A percentile compares a stretch with the other conserved stretches of the same genome.
Conservation (phyloP, 2,797 vertebrate species). For the Xenops minutus region DNA sequence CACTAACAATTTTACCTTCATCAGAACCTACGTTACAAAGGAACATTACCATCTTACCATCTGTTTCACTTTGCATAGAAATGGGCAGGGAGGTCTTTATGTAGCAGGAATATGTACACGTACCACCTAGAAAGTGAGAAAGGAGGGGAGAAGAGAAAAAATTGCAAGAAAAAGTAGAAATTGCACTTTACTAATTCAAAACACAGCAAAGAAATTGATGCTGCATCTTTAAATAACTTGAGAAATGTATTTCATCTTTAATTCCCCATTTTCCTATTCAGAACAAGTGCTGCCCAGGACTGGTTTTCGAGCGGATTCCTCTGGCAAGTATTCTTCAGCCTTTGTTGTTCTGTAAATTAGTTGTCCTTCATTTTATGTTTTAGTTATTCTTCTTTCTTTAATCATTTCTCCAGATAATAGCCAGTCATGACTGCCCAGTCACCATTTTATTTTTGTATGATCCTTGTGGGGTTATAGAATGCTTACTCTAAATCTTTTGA, state of each 20-base stretch:
- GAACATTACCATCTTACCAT: background rate
- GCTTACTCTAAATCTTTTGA: background rate
- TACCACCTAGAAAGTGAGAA: background rate
- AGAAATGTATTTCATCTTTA: slow-evolving; percentile 78
- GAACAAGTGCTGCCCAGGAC: slow-evolving; percentile 90
- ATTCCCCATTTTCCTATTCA: slow-evolving; percentile 83
- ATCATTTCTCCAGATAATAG: slow-evolving; percentile 43
- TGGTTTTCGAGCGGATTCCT: slow-evolving; percentile 86
- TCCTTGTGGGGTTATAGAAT: background rate
- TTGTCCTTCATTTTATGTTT: slow-evolving; percentile 72
- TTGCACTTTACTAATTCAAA: background rate
- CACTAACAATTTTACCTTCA: background rate
- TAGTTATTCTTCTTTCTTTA: slow-evolving; percentile 44
- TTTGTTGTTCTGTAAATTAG: slow-evolving; percentile 69
- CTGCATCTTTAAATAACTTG: slow-evolving; percentile 66
- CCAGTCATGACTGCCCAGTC: background rate
- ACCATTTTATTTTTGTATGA: slow-evolving; percentile 3
- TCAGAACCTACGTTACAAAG: background rate
- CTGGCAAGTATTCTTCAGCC: slow-evolving; percentile 85
- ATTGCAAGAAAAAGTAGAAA: background rate
- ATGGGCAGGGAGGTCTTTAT: background rate
- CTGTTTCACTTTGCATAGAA: background rate
- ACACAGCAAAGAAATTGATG: slow-evolving; percentile 49
- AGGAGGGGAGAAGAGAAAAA: background rate
- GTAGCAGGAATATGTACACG: background rate